These are phyloP conservation scores for Edolisoma coerulescens DNA, from an alignment of 2,113 vertebrate genomes.

Conservation along the genomic window DNA sequence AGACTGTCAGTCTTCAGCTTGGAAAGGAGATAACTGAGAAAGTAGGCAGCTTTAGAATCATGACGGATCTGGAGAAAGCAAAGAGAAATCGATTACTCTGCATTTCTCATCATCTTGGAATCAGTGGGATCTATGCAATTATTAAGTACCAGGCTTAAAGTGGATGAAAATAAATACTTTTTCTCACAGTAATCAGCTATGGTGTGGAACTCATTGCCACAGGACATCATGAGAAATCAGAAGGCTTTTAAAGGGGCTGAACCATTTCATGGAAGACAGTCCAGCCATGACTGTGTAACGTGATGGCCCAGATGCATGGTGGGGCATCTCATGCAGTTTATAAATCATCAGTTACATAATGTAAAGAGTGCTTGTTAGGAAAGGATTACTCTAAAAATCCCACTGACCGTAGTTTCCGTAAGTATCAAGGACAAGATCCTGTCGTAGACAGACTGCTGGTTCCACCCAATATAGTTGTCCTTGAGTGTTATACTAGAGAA, in stretches of 20 bases:
- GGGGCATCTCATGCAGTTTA: not conserved
- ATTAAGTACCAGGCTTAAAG: not conserved
- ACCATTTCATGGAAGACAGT: not conserved
- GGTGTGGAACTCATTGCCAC: not conserved
- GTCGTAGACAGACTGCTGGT: not conserved
- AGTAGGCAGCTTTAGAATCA: not conserved
- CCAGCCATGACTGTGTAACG: not conserved
- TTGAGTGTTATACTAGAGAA: not conserved
- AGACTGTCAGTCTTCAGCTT: not conserved
- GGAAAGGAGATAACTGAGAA: not conserved
- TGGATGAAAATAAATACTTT: not conserved
- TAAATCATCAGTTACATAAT: not conserved
- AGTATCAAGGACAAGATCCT: not conserved
- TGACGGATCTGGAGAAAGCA: fast-evolving
- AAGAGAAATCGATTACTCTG: not conserved
- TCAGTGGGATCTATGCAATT: not conserved
- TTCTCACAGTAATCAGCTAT: not conserved
- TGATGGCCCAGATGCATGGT: not conserved
- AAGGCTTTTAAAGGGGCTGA: not conserved
- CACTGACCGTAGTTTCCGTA: not conserved
- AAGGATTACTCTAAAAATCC: not conserved
- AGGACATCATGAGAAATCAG: not conserved
- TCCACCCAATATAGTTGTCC: not conserved
- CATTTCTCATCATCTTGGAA: not conserved
- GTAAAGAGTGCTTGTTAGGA: not conserved